A percentile compares a stretch with the other conserved stretches of the same genome.
These are phyloP conservation scores for Eupithecia dodoneata DNA, from an alignment of 2,888 invertebrate species.

Conservation along the genomic window DNA sequence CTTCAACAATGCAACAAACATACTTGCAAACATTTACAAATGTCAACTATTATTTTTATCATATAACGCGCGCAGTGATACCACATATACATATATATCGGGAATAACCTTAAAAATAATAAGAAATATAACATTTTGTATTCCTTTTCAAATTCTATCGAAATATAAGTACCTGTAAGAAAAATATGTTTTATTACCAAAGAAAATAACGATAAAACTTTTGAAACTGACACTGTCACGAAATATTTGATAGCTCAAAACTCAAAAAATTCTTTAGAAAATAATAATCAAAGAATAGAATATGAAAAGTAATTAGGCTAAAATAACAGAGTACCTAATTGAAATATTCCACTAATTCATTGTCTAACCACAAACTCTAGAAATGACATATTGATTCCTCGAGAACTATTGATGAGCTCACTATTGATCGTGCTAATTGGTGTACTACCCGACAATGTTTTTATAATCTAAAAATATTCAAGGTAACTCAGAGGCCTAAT, in stretches of 20 bases:
- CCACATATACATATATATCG: too few relatives aligned
- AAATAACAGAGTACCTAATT: neutral
- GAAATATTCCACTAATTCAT: neutral
- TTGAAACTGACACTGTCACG: too few relatives aligned
- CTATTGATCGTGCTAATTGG: neutral
- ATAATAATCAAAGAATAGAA: neutral
- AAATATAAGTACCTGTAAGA: too few relatives aligned
- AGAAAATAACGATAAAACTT: too few relatives aligned
- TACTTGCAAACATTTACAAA: neutral
- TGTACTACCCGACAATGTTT: neutral
- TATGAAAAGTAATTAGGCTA: neutral
- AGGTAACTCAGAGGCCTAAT: neutral
- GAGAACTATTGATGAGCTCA: neutral
- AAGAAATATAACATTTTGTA: too few relatives aligned
- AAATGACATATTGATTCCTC: neutral
- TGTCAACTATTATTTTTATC: neutral
- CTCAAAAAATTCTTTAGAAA: too few relatives aligned
- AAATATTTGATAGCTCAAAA: too few relatives aligned
- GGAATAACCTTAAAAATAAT: too few relatives aligned
- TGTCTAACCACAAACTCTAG: neutral
- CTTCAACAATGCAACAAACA: neutral
- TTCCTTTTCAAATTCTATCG: too few relatives aligned
- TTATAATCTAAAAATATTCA: neutral
- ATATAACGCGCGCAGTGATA: too few relatives aligned
- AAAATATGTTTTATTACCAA: too few relatives aligned